These are phyloP conservation scores for Axis porcinus DNA, from an alignment of 2,113 vertebrate genomes.

Conservation along the genomic window DNA sequence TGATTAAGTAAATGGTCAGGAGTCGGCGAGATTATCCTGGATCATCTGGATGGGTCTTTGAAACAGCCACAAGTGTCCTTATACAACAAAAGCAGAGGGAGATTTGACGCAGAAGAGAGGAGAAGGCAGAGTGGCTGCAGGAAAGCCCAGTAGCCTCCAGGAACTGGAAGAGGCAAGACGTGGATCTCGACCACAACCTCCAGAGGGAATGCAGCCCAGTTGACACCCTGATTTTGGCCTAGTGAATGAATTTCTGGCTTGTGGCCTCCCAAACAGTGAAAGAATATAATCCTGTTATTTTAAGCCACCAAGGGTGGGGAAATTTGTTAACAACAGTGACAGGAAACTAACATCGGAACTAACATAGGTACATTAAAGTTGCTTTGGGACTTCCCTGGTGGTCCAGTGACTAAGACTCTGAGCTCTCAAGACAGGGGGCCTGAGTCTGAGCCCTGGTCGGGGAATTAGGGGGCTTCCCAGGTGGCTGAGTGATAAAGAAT, in stretches of 20 bases:
- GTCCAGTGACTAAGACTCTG: neutral
- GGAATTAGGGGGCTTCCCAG: neutral
- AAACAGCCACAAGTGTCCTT: neutral
- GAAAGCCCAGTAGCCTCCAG: rapidly evolving
- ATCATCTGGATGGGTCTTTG: neutral
- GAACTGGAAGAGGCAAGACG: neutral
- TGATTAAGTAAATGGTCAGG: neutral
- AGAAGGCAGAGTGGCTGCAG: neutral
- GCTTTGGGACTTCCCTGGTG: neutral
- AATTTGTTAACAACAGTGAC: neutral
- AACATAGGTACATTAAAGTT: neutral
- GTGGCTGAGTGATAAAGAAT: neutral
- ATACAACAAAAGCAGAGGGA: neutral
- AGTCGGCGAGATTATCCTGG: neutral
- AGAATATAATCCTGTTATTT: neutral
- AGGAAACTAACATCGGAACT: neutral
- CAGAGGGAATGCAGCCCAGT: neutral
- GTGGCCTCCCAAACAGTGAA: neutral
- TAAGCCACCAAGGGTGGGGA: neutral
- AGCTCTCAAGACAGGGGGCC: neutral
- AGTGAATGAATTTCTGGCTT: neutral
- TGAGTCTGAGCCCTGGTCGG: neutral
- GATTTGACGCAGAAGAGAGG: too few relatives aligned
- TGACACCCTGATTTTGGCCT: neutral
- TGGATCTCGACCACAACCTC: neutral